These are phyloP conservation scores for Acrocyrtus sp. DNA, from an alignment of 2,888 invertebrate genomes.

Conservation along the genomic window DNA sequence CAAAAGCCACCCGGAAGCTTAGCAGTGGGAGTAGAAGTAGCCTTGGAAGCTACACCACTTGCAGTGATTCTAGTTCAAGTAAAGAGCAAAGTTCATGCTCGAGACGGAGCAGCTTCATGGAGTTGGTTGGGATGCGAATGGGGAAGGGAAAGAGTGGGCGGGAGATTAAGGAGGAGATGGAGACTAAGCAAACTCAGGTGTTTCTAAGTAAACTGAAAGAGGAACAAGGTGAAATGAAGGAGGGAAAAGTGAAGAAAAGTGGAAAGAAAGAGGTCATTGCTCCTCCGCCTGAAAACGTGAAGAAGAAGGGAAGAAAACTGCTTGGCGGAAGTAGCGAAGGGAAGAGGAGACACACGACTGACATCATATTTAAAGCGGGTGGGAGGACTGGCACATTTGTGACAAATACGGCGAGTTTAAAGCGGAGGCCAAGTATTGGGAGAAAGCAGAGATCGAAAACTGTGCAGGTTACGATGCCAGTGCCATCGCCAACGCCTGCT, in stretches of 20 bases:
- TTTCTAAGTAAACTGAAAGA: background rate
- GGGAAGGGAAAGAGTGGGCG: background rate
- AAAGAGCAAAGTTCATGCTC: conserved; percentile 11
- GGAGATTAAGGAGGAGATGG: background rate
- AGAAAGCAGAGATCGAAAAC: conserved; percentile 17
- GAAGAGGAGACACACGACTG: background rate
- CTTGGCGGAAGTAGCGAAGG: background rate
- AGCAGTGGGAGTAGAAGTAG: conserved; percentile 26
- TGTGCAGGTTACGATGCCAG: conserved; percentile 11
- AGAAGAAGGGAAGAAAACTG: background rate
- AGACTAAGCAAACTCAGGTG: background rate
- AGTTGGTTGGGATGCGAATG: background rate
- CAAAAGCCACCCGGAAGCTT: conserved; percentile 44
- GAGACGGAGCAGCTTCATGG: background rate
- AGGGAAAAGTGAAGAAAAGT: background rate
- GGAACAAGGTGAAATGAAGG: too few relatives aligned
- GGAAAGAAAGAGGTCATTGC: background rate
- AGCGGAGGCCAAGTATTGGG: conserved; percentile 15
- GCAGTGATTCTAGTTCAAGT: conserved; percentile 5
- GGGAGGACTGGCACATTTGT: background rate
- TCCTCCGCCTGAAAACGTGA: background rate
- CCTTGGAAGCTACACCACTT: conserved; percentile 2
- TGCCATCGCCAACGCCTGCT: background rate
- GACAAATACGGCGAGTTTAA: background rate
- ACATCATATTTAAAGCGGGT: background rate